Evolutionary conservation across 1,140 invertebrate species (phyloP).

Genomic region (Metaphire vulgaris): DNA sequence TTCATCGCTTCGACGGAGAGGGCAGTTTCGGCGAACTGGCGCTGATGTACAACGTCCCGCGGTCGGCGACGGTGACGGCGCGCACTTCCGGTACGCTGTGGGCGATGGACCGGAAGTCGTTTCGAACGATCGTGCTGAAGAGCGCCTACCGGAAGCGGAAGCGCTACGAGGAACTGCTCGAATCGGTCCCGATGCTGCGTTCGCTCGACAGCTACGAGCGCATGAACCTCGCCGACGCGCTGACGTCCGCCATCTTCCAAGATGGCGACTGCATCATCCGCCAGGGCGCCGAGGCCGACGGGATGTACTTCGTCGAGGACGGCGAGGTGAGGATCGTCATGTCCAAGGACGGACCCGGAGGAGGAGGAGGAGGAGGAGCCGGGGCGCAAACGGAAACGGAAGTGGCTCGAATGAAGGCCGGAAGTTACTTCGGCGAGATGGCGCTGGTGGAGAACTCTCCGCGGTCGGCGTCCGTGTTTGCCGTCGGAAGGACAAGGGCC

Average conservation of each 20-base stretch:
- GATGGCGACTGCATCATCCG: constrained; percentile 78
- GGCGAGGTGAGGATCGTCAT: constrained; percentile 61
- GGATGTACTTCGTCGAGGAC: constrained; percentile 94
- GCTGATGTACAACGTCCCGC: constrained; percentile 94
- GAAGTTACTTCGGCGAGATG: constrained; percentile 49
- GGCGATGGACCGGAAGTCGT: constrained; percentile 85
- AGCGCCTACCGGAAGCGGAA: constrained; percentile 92
- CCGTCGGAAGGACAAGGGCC: constrained; percentile 43
- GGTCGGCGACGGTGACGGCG: constrained; percentile 71
- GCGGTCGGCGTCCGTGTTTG: constrained; percentile 81
- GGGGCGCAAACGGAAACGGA: constrained; percentile 42
- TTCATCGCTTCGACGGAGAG: constrained; percentile 45
- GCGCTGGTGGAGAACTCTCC: constrained; percentile 81
- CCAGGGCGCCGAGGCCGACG: constrained; percentile 78
- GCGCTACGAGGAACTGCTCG: constrained; percentile 84
- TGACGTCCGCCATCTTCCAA: constrained; percentile 69
- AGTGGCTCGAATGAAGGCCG: constrained; percentile 38
- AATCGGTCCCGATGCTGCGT: constrained; percentile 80
- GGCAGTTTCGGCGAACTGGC: constrained; percentile 95
- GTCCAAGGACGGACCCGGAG: neutral
- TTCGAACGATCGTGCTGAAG: constrained; percentile 89
- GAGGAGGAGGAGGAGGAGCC: too few relatives aligned
- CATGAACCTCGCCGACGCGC: constrained; percentile 91
- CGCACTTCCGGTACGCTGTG: constrained; percentile 76
- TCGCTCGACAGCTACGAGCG: constrained; percentile 71